Base-by-base conservation (phyloP, 1,140 invertebrate species). In the Diorhabda sublineata region DNA sequence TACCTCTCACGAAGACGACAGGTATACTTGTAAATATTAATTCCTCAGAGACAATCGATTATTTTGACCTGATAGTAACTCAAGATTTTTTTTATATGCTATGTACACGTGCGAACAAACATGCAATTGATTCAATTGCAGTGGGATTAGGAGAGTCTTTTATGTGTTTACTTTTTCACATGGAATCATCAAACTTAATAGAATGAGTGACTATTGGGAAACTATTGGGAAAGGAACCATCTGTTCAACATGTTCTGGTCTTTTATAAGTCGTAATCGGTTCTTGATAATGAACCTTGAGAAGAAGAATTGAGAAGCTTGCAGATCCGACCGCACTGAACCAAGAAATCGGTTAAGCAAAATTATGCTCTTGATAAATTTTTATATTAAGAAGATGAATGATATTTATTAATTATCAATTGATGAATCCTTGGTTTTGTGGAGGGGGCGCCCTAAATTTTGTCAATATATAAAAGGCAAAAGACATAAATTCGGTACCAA, bases 371-470 rank as follows among this genome's bases (percentile, higher is more conserved):
- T 75, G 4, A 67, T 73, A 58, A 66, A 73, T 61, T 69, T 59
- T 75, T 77, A 73, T 68, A 78, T 74, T 70, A 69, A 74, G 42
- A 77, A 63, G 75, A 77, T 78, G 69, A 67, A 63, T 11, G 56
- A 57, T 56, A 68, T 74, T 26, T 79, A 75, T 74, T 74, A 71
- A 64, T 73, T 78, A 66, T 73, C 64, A 41, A 72, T 75, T 26
- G 74, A 79, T 65, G 76, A 79, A 63, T 75, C 74, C 44, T 74
- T 78, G 72, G 69, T 79, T 61, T 70, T 78, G 67, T 79, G 74
- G 72, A 62, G 74, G 63, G 78, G 79, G n/a, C 56, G 76, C 66
- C 63, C 78, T 45, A 47, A 58, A 75, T 77, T 79, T 66, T 66
- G 77, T 26, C 74, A 78, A 60, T 80, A 80, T 64, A 74, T 80